Conservation (phyloP, 2,888 invertebrate species). For the Ceraclea dissimilis region DNA sequence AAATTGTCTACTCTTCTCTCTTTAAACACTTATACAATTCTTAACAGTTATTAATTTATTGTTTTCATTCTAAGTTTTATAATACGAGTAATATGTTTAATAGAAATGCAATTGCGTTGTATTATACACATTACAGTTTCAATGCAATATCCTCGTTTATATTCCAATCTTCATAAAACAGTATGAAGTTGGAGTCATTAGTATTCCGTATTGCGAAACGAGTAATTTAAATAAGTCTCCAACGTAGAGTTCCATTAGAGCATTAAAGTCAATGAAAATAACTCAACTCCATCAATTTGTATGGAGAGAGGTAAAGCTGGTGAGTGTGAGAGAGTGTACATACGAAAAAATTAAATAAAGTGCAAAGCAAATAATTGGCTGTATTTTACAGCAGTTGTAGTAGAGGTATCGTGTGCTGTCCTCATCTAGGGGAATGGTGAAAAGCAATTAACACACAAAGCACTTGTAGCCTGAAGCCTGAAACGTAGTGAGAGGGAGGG, state of each 20-base stretch:
- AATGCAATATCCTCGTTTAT: too few species aligned
- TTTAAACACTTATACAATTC: too few species aligned
- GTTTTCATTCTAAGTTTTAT: too few species aligned
- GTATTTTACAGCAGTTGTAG: not conserved
- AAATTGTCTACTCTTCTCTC: too few species aligned
- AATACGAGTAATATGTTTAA: too few species aligned
- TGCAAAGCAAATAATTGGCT: slow-evolving; percentile 4
- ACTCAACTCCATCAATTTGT: not conserved
- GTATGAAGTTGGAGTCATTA: too few species aligned
- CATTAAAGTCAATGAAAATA: slow-evolving; percentile 4
- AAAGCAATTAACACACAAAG: slow-evolving; percentile 19
- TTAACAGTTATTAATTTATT: too few species aligned
- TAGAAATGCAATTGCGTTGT: too few species aligned
- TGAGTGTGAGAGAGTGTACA: not conserved
- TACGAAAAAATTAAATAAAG: not conserved
- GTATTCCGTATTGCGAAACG: too few species aligned
- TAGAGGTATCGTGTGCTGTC: not conserved
- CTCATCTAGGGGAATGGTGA: not conserved
- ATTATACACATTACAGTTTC: too few species aligned
- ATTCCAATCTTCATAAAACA: too few species aligned
- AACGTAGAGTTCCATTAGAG: not conserved
- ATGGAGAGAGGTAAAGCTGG: not conserved
- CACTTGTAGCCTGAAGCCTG: not conserved
- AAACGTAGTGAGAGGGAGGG: not conserved
- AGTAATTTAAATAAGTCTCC: too few species aligned